phyloP scores from a whole-genome alignment of 53 echinoderm and acorn worm genomes.

The Antedon mediterranea region DNA sequence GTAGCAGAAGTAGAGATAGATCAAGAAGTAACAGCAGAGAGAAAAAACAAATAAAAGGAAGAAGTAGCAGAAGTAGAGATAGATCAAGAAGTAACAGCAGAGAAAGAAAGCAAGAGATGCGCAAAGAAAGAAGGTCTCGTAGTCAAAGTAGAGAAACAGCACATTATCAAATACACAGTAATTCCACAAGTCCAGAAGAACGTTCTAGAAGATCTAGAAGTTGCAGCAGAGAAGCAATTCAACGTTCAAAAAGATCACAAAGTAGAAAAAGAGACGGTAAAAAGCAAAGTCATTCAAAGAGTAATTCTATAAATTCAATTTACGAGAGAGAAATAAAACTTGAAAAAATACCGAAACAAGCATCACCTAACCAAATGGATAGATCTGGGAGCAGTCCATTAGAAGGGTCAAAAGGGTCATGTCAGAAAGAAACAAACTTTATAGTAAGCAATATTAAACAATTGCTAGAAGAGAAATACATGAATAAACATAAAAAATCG shows the following conservation, averaged over 20 bases:
- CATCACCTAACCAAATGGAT: too few relatives aligned
- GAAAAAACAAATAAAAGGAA: too few relatives aligned
- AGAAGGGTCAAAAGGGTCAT: not conserved
- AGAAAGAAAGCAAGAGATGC: not conserved
- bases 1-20: conserved; percentile 8
- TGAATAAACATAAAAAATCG: not conserved
- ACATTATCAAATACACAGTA: too few relatives aligned
- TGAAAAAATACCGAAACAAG: too few relatives aligned
- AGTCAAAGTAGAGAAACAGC: too few relatives aligned
- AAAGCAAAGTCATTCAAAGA: too few relatives aligned
- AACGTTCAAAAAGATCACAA: not conserved
- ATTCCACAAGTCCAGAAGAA: too few relatives aligned
- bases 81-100: not conserved
- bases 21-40: not conserved
- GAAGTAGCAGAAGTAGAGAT: too few relatives aligned
- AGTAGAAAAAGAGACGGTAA: not conserved
- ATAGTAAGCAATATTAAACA: not conserved
- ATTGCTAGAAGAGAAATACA: not conserved
- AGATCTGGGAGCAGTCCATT: not conserved
- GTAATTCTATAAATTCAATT: too few relatives aligned
- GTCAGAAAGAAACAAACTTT: not conserved
- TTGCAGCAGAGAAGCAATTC: not conserved
- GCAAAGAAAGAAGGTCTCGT: not conserved
- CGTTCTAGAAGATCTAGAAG: not conserved
- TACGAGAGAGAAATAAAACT: too few relatives aligned